A percentile compares a stretch with the other conserved stretches of the same genome.
Conservation (phyloP, 2,113 vertebrate genomes). For the Oophaga pumilio region DNA sequence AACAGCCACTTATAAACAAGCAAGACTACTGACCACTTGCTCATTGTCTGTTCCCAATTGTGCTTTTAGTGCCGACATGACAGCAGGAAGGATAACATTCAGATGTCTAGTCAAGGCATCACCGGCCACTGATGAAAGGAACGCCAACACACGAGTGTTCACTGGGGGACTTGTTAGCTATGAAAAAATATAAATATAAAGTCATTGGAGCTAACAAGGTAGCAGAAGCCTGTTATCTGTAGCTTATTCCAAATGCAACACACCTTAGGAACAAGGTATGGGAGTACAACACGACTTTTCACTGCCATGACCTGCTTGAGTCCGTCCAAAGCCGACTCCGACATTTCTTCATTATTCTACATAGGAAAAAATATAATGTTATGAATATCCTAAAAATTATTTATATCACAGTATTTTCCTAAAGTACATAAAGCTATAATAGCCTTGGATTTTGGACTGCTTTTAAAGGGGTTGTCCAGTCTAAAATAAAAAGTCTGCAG, state of each 20-base stretch:
- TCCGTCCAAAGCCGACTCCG: conserved; percentile 93
- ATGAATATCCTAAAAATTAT: neutral
- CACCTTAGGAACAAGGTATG: conserved; percentile 97
- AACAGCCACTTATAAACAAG: conserved; percentile 1
- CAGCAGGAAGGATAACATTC: conserved; percentile 90
- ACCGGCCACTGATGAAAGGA: conserved; percentile 93
- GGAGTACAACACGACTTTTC: conserved; percentile 96
- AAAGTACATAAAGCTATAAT: neutral
- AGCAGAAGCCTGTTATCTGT: neutral
- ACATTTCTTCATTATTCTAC: conserved; percentile 85
- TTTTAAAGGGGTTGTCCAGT: too few relatives aligned
- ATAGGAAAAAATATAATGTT: neutral
- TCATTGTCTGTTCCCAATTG: conserved; percentile 88
- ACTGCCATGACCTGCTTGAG: conserved; percentile 98
- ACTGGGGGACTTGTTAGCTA: conserved; percentile 91
- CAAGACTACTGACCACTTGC: conserved; percentile 26
- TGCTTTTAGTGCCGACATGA: conserved; percentile 89
- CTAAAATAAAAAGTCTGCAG: too few relatives aligned
- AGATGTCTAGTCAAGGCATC: conserved; percentile 94
- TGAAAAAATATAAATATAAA: neutral
- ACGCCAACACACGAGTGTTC: conserved; percentile 93
- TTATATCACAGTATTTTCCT: too few relatives aligned
- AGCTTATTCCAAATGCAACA: neutral
- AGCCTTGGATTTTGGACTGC: neutral
- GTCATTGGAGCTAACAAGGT: neutral